Evolutionary conservation across 2,888 invertebrate genomes (phyloP).

Genomic region (Psylliodes chrysocephalus): DNA sequence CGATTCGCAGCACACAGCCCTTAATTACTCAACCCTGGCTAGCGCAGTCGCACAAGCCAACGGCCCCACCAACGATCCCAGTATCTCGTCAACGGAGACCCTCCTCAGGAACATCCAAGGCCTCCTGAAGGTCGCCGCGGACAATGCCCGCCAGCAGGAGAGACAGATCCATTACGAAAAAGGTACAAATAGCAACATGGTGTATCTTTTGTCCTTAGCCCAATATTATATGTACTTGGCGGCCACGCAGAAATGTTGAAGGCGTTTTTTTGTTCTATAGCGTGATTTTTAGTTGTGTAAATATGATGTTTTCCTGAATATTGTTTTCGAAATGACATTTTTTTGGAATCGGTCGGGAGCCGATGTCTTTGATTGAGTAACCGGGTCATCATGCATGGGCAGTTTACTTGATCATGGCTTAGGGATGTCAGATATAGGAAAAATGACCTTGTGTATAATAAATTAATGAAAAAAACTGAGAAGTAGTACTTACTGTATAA

Average conservation of each 20-base stretch:
- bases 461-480: neutral
- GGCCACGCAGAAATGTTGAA: conserved; percentile 64
- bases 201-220: conserved; percentile 64
- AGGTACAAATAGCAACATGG: conserved; percentile 76
- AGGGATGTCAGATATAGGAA: neutral
- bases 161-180: conserved; percentile 96
- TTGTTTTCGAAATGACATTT: conserved; percentile 9
- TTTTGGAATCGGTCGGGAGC: conserved; percentile 14
- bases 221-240: conserved; percentile 66
- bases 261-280: neutral
- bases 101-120: conserved; percentile 95
- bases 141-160: conserved; percentile 96
- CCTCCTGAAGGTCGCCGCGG: conserved; percentile 95
- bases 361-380: conserved; percentile 3
- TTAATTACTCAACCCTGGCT: conserved; percentile 83
- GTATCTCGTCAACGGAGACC: conserved; percentile 89
- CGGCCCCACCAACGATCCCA: conserved; percentile 68
- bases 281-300: conserved; percentile 38
- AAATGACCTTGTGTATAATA: conserved; percentile 9
- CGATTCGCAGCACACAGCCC: conserved; percentile 75
- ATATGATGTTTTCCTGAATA: conserved; percentile 39
- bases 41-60: conserved; percentile 71
- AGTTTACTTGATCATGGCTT: neutral
- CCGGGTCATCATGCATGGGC: neutral
- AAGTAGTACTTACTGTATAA: conserved; percentile 21